These are phyloP conservation scores for Alosa sapidissima DNA, from an alignment of 2,797 vertebrate species.

Conservation along the genomic window DNA sequence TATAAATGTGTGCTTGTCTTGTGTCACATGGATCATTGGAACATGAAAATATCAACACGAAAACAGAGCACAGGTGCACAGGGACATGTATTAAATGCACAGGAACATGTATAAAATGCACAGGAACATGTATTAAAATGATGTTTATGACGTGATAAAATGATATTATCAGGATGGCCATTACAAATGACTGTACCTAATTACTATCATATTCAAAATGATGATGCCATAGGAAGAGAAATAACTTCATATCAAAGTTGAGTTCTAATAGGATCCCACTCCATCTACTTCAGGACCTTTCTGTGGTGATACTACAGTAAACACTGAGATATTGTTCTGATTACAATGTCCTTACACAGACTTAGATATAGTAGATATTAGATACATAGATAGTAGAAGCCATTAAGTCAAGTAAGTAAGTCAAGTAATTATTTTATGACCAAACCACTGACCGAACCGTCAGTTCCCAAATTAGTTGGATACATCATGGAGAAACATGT, in stretches of 20 bases:
- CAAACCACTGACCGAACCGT: too few relatives aligned
- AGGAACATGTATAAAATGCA: background rate
- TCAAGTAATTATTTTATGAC: background rate
- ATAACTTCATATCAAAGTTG: background rate
- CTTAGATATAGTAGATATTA: too few relatives aligned
- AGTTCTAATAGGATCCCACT: background rate
- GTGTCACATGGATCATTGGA: background rate
- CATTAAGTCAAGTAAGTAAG: background rate
- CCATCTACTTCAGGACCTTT: background rate
- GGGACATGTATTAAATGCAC: background rate
- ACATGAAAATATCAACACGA: conserved; percentile 7
- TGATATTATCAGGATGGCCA: background rate
- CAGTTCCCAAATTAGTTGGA: too few relatives aligned
- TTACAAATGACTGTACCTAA: background rate
- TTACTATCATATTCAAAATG: background rate
- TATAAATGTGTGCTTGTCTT: background rate
- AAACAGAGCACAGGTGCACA: background rate
- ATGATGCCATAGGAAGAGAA: background rate
- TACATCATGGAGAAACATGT: too few relatives aligned
- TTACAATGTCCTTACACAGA: background rate
- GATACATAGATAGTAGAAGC: background rate
- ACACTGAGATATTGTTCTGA: background rate
- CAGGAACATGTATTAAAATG: background rate
- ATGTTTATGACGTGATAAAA: background rate
- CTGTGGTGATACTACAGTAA: background rate